phyloP scores from a whole-genome alignment of 2,113 vertebrate genomes.

The Romanogobio albipinnatus region DNA sequence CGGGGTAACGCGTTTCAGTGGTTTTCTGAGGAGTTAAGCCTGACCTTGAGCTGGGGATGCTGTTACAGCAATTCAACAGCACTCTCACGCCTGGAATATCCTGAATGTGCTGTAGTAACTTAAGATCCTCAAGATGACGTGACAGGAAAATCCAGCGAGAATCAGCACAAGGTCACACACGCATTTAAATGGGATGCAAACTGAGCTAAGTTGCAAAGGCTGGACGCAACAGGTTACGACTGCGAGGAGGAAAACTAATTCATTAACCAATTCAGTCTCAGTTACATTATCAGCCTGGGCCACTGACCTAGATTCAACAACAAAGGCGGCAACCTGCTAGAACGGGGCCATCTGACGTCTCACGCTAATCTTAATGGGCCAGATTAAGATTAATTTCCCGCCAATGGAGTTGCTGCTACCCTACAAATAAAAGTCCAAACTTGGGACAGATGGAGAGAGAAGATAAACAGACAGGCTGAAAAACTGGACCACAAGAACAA shows the following conservation, averaged over 20 bases:
- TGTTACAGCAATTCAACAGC: slow-evolving; percentile 46
- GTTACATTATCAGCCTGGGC: slow-evolving; percentile 70
- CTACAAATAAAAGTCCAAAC: slow-evolving; percentile 12
- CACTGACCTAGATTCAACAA: slow-evolving; percentile 75
- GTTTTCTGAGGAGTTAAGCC: slow-evolving; percentile 66
- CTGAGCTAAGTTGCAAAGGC: slow-evolving; percentile 34
- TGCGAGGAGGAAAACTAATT: slow-evolving; percentile 19
- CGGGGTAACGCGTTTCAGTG: slow-evolving; percentile 61
- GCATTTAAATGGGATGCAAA: slow-evolving; percentile 49
- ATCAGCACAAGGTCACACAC: slow-evolving; percentile 4
- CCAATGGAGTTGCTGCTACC: slow-evolving; percentile 46
- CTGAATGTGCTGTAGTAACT: slow-evolving; percentile 28
- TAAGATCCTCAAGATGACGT: slow-evolving; percentile 47
- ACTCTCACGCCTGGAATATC: slow-evolving; percentile 15
- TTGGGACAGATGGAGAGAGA: slow-evolving; percentile 1
- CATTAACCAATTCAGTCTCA: slow-evolving; percentile 59
- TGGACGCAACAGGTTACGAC: slow-evolving; percentile 27
- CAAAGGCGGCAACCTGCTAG: slow-evolving; percentile 73
- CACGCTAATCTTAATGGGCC: slow-evolving; percentile 73
- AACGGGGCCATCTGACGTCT: slow-evolving; percentile 74
- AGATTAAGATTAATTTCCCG: slow-evolving; percentile 75
- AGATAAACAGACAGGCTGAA: slow-evolving; percentile 16
- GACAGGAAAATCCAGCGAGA: neutral
- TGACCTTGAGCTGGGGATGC: slow-evolving; percentile 64
- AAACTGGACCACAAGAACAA: neutral